phyloP scores from a whole-genome alignment of 2,797 vertebrate genomes.

The Mormyrops boulengeri region DNA sequence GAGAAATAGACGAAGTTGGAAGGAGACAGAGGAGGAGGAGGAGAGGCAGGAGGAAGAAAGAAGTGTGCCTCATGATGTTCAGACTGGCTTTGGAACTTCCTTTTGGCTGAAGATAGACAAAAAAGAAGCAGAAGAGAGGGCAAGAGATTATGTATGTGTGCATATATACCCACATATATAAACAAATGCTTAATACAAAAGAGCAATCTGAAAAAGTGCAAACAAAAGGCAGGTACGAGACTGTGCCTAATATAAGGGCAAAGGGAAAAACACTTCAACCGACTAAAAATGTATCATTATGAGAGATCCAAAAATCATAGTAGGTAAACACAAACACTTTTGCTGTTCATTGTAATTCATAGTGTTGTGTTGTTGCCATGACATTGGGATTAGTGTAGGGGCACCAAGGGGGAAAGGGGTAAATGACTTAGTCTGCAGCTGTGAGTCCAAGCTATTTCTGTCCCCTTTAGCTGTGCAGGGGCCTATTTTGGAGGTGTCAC shows the following conservation, averaged over 20 bases:
- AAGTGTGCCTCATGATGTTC: conserved; percentile 47
- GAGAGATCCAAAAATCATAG: neutral
- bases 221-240: neutral
- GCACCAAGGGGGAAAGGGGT: conserved; percentile 35
- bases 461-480: conserved; percentile 26
- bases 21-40: conserved; percentile 38
- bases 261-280: neutral
- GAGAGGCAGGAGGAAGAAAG: conserved; percentile 40
- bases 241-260: neutral
- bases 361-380: conserved; percentile 45
- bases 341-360: conserved; percentile 40
- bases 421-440: conserved; percentile 42
- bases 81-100: conserved; percentile 17
- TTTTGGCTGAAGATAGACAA: conserved; percentile 18
- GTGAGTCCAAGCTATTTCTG: conserved; percentile 41
- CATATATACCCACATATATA: neutral
- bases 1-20: conserved; percentile 35
- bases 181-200: neutral
- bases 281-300: neutral
- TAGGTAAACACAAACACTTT: conserved; percentile 32
- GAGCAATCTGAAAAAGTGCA: neutral
- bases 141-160: neutral
- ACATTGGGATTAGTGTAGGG: conserved; percentile 42
- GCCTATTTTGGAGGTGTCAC: conserved; percentile 31
- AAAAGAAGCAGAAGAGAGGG: neutral